Evolutionary conservation across 1,140 invertebrate genomes (phyloP).

Genomic region (Tyrophagus putrescentiae): DNA sequence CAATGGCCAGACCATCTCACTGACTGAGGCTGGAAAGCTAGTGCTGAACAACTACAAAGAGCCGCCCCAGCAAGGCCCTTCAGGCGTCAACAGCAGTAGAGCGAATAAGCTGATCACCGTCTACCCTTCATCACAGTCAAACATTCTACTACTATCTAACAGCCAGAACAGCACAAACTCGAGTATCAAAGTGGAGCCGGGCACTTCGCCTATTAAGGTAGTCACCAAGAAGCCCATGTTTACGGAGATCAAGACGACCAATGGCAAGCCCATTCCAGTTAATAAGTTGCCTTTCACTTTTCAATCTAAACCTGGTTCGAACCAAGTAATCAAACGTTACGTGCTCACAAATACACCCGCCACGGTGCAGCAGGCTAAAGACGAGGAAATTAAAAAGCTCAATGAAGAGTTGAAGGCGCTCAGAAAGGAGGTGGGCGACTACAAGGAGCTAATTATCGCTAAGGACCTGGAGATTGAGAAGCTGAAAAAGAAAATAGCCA

Average conservation of each 20-base stretch:
- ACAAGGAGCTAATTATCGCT: constrained; percentile 29
- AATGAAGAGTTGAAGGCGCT: constrained; percentile 30
- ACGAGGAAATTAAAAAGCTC: constrained; percentile 26
- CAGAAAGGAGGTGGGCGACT: constrained; percentile 30
- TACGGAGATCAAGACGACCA: constrained; percentile 11
- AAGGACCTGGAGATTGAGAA: constrained; percentile 32
- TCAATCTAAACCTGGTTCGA: constrained; percentile 1
- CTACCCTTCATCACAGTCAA: constrained; percentile 21
- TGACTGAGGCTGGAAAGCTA: constrained; percentile 61
- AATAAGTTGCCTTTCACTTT: background rate
- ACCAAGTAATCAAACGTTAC: constrained; percentile 13
- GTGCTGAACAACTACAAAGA: constrained; percentile 47
- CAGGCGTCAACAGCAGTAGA: background rate
- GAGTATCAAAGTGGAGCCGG: constrained; percentile 21
- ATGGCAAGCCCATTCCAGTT: background rate
- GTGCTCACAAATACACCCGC: constrained; percentile 6
- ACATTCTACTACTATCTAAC: constrained; percentile 23
- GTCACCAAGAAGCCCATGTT: constrained; percentile 8
- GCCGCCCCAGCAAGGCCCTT: constrained; percentile 12
- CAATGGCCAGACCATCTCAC: constrained; percentile 56
- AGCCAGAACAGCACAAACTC: constrained; percentile 21
- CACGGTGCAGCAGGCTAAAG: background rate
- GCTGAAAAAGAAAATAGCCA: constrained; percentile 30
- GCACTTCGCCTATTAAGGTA: constrained; percentile 7
- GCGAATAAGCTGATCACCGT: constrained; percentile 30